Base-by-base conservation (phyloP, 2,888 invertebrate species). In the Hoplodrina ambigua region DNA sequence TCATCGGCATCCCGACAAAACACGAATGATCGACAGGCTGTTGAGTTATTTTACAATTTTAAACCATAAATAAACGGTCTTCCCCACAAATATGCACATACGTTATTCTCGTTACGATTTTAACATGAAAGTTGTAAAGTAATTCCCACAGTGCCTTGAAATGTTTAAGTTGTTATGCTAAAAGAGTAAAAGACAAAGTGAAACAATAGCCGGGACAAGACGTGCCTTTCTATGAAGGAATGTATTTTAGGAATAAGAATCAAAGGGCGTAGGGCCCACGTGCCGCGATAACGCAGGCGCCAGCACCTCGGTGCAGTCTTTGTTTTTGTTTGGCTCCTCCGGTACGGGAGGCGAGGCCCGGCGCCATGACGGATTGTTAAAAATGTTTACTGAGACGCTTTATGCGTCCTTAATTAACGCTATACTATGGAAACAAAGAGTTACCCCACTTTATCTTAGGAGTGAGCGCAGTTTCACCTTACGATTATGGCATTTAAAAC, bases 231-330 rank as follows among this genome's bases (percentile, higher is more conserved):
- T 86, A 81, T 82, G 79, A 78, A 81, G 89, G 90, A 93, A 91
- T 91, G 91, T 86, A 78, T 91, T 93, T 92, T 91, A 88, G 88
- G 92, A 92, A 91, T 78, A 80, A 88, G 88, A 88, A 89, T 86
- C 77, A 86, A 89, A 87, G 88, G 89, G 87, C 83, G 84, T 86
- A 87, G 84, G 84, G 85, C 84, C 90, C 93, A 94, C 92, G 93
- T 93, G 93, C 88, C 87, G 61, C 83, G 94, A 94, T 94, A 94
- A 93, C 87, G 75, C 85, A 86, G 94, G 94, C 94, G 95, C 94
- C 94, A 89, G 88, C 87, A 80, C 81, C 85, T 82, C 77, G 86
- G 83, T 87, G 85, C 87, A 65, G 71, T 75, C 68, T 79, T 83
- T 82, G 79, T 81, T 75, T 86, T 86, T 86, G 61, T 84, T 80